Evolutionary conservation across 2,888 invertebrate species (phyloP).

Genomic region (Tetragnatha montana): DNA sequence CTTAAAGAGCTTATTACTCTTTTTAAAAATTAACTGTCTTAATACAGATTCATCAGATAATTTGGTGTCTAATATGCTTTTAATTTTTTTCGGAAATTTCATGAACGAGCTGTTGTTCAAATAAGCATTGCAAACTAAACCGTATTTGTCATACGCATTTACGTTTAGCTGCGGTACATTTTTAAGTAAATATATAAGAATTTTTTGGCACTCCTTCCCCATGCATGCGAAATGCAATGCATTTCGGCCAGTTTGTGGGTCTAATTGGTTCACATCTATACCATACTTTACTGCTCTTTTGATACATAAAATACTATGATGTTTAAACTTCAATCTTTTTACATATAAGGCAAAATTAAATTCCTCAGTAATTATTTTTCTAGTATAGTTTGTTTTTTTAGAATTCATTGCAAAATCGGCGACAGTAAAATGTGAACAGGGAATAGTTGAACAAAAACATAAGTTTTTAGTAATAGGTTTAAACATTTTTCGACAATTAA

Average conservation of each 20-base stretch:
- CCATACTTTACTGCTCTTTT: background rate
- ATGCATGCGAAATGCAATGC: background rate
- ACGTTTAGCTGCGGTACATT: background rate
- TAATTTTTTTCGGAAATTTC: background rate
- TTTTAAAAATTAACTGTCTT: background rate
- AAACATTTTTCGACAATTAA: too few relatives aligned
- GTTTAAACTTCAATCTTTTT: background rate
- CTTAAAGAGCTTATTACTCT: background rate
- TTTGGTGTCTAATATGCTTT: background rate
- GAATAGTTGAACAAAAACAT: background rate
- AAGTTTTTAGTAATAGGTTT: background rate
- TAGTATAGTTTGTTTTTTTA: background rate
- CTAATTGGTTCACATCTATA: background rate
- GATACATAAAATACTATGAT: background rate
- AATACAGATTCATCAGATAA: background rate
- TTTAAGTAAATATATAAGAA: background rate
- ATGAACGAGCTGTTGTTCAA: background rate
- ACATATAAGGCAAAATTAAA: conserved; percentile 14
- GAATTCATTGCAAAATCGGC: background rate
- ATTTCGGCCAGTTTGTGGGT: background rate
- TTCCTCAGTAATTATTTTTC: background rate
- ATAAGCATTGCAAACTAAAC: background rate
- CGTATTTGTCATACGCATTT: background rate
- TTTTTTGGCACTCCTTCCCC: too few relatives aligned
- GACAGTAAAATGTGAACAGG: background rate